Conservation (phyloP, 2,888 invertebrate species). For the Drosophila atripex region DNA sequence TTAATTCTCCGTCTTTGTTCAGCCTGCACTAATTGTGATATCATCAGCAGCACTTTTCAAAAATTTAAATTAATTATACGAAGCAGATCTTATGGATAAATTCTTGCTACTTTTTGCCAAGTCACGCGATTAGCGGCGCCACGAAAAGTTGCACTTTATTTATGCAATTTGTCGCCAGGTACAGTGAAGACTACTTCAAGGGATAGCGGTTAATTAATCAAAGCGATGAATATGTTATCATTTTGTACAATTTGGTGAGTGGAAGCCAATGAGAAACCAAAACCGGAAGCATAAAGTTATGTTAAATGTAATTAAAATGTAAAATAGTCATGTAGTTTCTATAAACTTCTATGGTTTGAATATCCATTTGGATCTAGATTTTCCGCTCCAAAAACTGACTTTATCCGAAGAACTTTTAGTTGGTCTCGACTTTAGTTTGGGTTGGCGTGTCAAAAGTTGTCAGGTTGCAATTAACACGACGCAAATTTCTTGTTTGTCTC, state of each 20-base stretch:
- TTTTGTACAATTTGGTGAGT: conserved; percentile 7
- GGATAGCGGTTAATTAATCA: conserved; percentile 3
- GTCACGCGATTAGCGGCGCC: conserved; percentile 36
- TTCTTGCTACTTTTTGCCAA: conserved; percentile 14
- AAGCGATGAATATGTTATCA: conserved; percentile 7
- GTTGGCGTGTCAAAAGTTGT: conserved; percentile 12
- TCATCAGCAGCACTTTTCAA: conserved; percentile 49
- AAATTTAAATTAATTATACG: conserved; percentile 48
- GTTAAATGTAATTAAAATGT: conserved; percentile 9
- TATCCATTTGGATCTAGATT: conserved; percentile 21
- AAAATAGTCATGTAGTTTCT: background rate
- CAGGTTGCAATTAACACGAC: conserved; percentile 41
- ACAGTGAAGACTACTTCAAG: conserved; percentile 29
- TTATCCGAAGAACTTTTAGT: background rate
- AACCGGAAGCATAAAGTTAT: conserved; percentile 15
- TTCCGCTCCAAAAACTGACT: background rate
- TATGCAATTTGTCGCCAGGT: conserved; percentile 32
- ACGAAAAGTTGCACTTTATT: conserved; percentile 35
- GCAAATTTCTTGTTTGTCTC: conserved; percentile 35
- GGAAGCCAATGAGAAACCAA: conserved; percentile 21
- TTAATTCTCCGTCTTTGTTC: conserved; percentile 24
- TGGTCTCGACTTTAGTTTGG: conserved; percentile 12
- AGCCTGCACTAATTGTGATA: conserved; percentile 60
- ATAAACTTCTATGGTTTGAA: conserved; percentile 3
- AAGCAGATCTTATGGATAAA: conserved; percentile 17